These are phyloP conservation scores for Ditylenchus weischeri DNA, from an alignment of 2,888 invertebrate genomes.

Conservation along the genomic window DNA sequence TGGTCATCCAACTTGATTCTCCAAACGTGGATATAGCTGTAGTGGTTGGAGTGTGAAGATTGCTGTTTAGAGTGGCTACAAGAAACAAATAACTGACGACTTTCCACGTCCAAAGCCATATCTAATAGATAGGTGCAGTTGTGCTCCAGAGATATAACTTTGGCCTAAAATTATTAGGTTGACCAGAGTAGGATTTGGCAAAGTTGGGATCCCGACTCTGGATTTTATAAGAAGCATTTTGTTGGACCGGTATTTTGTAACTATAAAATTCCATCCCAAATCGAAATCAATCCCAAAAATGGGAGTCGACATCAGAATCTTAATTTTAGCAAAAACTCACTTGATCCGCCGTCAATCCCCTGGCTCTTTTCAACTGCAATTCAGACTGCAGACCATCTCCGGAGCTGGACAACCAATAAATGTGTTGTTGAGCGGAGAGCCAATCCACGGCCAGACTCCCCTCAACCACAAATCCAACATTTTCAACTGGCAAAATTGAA, in stretches of 20 bases:
- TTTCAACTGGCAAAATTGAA: background rate
- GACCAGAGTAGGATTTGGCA: no score
- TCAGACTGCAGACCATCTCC: no score
- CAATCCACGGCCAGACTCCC: constrained; percentile 5
- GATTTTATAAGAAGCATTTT: background rate
- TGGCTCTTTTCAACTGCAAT: no score
- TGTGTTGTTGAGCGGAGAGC: background rate
- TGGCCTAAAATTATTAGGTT: constrained; percentile 1
- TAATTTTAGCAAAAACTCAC: no score
- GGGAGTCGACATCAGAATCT: no score
- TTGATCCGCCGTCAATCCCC: no score
- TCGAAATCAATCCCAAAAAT: no score
- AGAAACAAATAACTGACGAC: constrained; percentile 33
- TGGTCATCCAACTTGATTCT: constrained; percentile 15
- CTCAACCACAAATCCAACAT: background rate
- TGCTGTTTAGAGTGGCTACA: constrained; percentile 14
- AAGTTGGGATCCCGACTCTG: no score
- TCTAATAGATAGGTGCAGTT: constrained; percentile 36
- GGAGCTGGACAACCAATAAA: background rate
- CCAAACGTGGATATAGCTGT: no score
- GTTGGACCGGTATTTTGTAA: no score
- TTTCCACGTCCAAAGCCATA: constrained; percentile 30
- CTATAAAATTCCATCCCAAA: no score
- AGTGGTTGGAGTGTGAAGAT: no score
- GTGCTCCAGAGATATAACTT: background rate